These are phyloP conservation scores for Natrix natrix DNA, from an alignment of 2,797 vertebrate species.

Conservation along the genomic window DNA sequence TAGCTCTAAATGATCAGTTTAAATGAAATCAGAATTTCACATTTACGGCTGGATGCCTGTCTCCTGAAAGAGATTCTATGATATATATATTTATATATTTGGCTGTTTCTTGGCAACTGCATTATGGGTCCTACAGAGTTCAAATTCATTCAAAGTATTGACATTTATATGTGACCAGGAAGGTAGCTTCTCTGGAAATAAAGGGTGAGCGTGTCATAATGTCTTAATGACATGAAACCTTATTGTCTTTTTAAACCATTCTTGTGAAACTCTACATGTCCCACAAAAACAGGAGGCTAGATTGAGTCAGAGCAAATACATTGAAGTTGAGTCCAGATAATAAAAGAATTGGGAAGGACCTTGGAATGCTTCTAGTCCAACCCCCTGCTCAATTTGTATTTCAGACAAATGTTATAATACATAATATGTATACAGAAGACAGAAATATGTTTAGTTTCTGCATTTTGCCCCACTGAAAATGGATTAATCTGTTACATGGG, in stretches of 20 bases:
- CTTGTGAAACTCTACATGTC: neutral
- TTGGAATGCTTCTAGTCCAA: neutral
- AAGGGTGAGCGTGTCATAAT: neutral
- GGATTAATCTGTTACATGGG: neutral
- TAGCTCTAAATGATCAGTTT: neutral
- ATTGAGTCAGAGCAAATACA: neutral
- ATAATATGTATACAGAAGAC: neutral
- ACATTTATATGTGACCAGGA: neutral
- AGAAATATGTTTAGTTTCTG: neutral
- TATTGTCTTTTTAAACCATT: neutral
- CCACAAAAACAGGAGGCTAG: neutral
- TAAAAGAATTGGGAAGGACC: neutral
- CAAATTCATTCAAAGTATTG: neutral
- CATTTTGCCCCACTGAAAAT: neutral
- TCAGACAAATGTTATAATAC: neutral
- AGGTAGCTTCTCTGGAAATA: neutral
- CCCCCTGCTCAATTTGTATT: neutral
- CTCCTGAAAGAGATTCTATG: neutral
- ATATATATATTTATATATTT: neutral
- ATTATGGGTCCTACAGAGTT: neutral
- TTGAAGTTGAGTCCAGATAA: neutral
- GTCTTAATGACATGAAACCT: neutral
- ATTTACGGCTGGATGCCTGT: neutral
- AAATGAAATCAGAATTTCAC: neutral
- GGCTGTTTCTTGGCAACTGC: neutral